phyloP scores from a whole-genome alignment of 1,140 invertebrate genomes.

The Homalodisca vitripennis region DNA sequence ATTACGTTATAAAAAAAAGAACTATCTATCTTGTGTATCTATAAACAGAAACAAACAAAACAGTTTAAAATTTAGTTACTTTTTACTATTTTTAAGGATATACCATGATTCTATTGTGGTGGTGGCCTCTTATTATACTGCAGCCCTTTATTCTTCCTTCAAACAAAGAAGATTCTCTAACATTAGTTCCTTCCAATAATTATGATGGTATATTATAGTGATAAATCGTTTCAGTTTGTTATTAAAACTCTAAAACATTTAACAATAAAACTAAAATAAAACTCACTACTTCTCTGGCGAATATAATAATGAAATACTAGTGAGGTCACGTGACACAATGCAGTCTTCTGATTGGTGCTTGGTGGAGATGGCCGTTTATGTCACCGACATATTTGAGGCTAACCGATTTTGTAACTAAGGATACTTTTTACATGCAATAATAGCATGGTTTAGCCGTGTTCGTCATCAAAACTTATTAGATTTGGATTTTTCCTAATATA shows the following conservation, averaged over 20 bases:
- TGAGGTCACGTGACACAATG: background rate
- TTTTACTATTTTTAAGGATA: no score
- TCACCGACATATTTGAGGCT: background rate
- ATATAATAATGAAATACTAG: background rate
- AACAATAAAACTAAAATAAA: background rate
- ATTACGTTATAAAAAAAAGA: no score
- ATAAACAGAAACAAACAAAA: no score
- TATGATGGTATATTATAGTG: background rate
- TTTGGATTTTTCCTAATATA: background rate
- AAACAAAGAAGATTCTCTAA: background rate
- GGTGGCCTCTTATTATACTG: no score
- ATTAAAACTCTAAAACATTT: background rate
- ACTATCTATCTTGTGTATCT: no score
- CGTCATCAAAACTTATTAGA: background rate
- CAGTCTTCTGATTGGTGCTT: background rate
- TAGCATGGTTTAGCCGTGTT: background rate
- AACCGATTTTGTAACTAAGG: slow-evolving; percentile 7
- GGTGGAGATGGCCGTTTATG: slow-evolving; percentile 2
- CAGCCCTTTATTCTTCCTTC: no score
- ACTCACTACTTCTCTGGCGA: background rate
- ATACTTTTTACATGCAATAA: background rate
- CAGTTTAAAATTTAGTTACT: no score
- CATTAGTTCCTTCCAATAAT: background rate
- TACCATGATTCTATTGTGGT: no score
- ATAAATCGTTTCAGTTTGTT: background rate